These are phyloP conservation scores for Orthosia incerta DNA, from an alignment of 2,888 invertebrate species.

Conservation along the genomic window DNA sequence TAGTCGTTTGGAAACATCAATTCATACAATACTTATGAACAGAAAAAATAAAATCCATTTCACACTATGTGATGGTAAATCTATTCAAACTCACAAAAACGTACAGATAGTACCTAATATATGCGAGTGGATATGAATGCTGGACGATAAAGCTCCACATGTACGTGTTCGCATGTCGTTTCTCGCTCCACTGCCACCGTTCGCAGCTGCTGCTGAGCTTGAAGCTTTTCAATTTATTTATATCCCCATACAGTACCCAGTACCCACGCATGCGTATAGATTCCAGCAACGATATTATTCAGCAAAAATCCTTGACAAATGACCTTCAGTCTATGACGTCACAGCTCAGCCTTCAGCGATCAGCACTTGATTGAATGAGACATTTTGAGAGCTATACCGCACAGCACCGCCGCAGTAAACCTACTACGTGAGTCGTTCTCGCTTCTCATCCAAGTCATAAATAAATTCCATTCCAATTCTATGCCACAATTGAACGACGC, in stretches of 20 bases:
- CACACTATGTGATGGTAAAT: constrained; percentile 11
- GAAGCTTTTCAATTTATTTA: constrained; percentile 62
- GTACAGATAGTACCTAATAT: constrained; percentile 10
- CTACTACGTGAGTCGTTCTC: constrained; percentile 46
- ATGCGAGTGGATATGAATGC: constrained; percentile 22
- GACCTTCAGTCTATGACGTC: constrained; percentile 58
- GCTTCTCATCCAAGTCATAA: constrained; percentile 53
- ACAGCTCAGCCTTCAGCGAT: constrained; percentile 23
- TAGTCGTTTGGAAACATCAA: neutral
- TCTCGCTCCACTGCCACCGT: constrained; percentile 56
- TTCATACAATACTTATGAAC: neutral
- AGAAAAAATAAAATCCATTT: neutral
- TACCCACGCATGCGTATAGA: constrained; percentile 59
- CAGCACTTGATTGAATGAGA: constrained; percentile 54
- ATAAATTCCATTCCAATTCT: constrained; percentile 66
- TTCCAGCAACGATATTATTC: constrained; percentile 57
- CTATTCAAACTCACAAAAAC: neutral
- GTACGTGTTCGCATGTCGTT: constrained; percentile 59
- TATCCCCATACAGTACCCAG: constrained; percentile 47
- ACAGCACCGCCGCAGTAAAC: constrained; percentile 39
- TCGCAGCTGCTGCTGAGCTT: constrained; percentile 55
- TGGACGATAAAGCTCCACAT: constrained; percentile 46
- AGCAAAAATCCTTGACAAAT: constrained; percentile 60
- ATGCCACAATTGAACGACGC: constrained; percentile 59
- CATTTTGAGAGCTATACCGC: constrained; percentile 24